These are phyloP conservation scores for Acanthurus leucopareius DNA, from an alignment of 2,797 vertebrate genomes.

Conservation along the genomic window DNA sequence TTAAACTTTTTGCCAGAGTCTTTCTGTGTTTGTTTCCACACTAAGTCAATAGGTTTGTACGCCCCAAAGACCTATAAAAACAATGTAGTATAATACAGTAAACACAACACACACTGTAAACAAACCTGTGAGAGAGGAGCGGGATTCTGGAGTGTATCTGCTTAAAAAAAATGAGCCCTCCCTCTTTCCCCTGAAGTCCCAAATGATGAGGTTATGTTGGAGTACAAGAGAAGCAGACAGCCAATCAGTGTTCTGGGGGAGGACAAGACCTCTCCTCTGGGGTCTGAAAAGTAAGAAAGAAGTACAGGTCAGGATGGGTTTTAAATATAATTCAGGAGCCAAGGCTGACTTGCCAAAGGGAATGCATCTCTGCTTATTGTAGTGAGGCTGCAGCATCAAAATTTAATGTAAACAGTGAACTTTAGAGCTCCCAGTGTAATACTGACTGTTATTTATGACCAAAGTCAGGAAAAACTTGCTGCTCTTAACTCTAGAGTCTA, in stretches of 20 bases:
- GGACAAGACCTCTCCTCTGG: conserved; percentile 14
- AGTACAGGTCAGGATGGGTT: conserved; percentile 2
- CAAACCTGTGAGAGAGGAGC: conserved; percentile 77
- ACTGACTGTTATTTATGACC: conserved; percentile 27
- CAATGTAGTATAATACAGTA: neutral
- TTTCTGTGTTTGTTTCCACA: too few species aligned
- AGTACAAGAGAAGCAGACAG: conserved; percentile 40
- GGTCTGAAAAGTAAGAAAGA: conserved; percentile 21
- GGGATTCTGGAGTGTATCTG: conserved; percentile 72
- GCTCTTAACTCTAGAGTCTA: neutral
- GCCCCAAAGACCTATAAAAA: neutral
- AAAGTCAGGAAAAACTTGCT: neutral
- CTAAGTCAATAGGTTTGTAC: neutral
- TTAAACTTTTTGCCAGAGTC: too few species aligned
- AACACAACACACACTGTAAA: neutral
- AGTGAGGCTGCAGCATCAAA: conserved; percentile 21
- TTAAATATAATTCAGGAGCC: conserved; percentile 1
- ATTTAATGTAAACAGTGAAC: conserved; percentile 45
- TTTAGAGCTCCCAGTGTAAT: conserved; percentile 27
- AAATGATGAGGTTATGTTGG: conserved; percentile 76
- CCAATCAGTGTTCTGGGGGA: conserved; percentile 59
- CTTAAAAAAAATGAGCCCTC: conserved; percentile 76
- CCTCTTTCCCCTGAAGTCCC: conserved; percentile 76
- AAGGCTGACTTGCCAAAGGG: conserved; percentile 2
- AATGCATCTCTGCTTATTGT: conserved; percentile 17